These are phyloP conservation scores for Aspidoscelis tigris DNA, from an alignment of 2,113 vertebrate species.

Conservation along the genomic window DNA sequence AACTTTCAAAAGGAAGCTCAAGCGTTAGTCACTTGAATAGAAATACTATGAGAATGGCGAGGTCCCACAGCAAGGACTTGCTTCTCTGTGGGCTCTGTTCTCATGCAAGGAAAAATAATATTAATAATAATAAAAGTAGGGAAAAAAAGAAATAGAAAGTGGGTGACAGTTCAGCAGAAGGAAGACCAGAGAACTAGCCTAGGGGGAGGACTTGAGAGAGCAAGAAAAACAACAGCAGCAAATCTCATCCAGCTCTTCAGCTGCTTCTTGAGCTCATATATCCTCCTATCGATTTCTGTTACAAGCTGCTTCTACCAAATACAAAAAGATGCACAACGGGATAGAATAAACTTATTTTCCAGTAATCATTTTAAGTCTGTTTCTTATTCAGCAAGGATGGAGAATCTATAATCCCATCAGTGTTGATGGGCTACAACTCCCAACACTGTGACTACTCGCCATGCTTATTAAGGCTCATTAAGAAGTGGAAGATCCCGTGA, in stretches of 20 bases:
- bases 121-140: background rate
- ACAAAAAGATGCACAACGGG: slow-evolving; percentile 64
- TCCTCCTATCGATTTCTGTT: background rate
- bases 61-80: background rate
- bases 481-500: background rate
- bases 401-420: background rate
- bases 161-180: background rate
- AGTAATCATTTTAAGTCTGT: slow-evolving; percentile 13
- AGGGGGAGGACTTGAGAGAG: background rate
- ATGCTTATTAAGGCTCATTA: background rate
- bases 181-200: background rate
- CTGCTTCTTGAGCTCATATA: background rate
- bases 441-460: background rate
- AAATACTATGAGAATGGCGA: no score
- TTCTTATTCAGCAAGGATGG: slow-evolving; percentile 29
- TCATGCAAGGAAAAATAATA: background rate
- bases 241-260: background rate
- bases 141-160: background rate
- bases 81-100: background rate
- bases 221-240: background rate
- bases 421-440: background rate
- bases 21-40: background rate
- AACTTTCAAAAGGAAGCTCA: background rate
- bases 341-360: slow-evolving; percentile 61
- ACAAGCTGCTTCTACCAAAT: slow-evolving; percentile 63